Conservation (phyloP, 2,113 vertebrate species). For the Protomyctophum bolini region DNA sequence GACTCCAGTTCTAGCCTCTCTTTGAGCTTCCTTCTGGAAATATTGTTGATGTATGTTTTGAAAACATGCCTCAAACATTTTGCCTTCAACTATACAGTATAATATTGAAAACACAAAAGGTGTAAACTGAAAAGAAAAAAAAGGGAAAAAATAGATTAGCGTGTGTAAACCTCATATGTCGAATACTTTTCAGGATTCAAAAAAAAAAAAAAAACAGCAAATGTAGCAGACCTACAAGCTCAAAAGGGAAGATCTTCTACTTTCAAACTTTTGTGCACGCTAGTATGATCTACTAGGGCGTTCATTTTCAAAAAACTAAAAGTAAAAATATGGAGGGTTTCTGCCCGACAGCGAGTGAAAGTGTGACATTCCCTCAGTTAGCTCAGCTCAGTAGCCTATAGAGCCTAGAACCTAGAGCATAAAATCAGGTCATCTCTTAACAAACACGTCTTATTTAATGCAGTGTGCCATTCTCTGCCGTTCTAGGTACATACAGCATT, state of each 20-base stretch:
- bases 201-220: too few species aligned
- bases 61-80: neutral
- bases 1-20: conserved; percentile 49
- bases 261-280: too few species aligned
- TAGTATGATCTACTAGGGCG: too few species aligned
- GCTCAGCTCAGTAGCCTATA: conserved; percentile 54
- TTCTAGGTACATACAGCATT: conserved; percentile 51
- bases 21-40: conserved; percentile 38
- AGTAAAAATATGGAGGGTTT: conserved; percentile 7
- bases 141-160: too few species aligned
- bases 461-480: conserved; percentile 42
- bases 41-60: neutral
- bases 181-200: too few species aligned
- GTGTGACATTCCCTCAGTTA: conserved; percentile 55
- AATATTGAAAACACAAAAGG: neutral
- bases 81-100: neutral
- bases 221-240: too few species aligned
- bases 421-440: conserved; percentile 66
- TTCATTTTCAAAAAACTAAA: conserved; percentile 3
- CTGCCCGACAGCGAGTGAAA: conserved; percentile 40
- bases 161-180: too few species aligned
- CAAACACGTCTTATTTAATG: conserved; percentile 58
- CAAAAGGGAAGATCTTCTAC: too few species aligned
- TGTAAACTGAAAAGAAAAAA: neutral
- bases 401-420: conserved; percentile 46